Evolutionary conservation across 2,113 vertebrate species (phyloP), one percentile per base, ranked within the genome.

Genomic region (Nibea albiflora): DNA sequence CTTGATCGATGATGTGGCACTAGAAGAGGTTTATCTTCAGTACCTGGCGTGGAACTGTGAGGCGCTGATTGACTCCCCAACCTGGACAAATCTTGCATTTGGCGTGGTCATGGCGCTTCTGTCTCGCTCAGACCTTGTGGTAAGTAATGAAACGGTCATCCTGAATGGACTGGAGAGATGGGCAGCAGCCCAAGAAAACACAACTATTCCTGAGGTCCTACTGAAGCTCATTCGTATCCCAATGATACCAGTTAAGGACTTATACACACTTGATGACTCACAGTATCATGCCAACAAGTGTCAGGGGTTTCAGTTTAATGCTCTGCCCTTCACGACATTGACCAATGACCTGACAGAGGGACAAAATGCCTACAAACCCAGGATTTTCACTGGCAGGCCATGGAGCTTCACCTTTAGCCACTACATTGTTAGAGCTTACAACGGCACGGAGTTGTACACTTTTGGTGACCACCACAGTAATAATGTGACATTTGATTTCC

Each of bases 291-390:
- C 11, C 19, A 73, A 72, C 54, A 83, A 60, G 2, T 53, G 93
- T n/a, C 75, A 92, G 16, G 95, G 93, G 2, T 92, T 92, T 72
- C 81, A 94, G 73, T 95, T 95, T 88, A 93, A 94, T 66, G 84
- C 92, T 0, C 83, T 95, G 57, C 84, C 93, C 0, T 11, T 73
- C 1, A 19, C 0, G 0, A 24, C 83, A 54, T 83, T 94, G 72
- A 28, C 77, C 78, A 73, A 76, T 83, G 56, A 69, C 75, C 31
- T 76, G 75, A 57, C 31, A 35, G 39, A 49, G 20, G 16, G 83
- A 0, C 12, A 70, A 17, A 69, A 75, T 2, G 2, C 56, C 19
- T 93, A 85, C 83, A 79, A 9, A 53, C 78, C 94, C 35, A 91
- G 94, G 54, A 83, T 95, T 5, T 95, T 94, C 74, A 93, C 52